Conservation (phyloP, 2,113 vertebrate genomes). For the Varanus salvator region DNA sequence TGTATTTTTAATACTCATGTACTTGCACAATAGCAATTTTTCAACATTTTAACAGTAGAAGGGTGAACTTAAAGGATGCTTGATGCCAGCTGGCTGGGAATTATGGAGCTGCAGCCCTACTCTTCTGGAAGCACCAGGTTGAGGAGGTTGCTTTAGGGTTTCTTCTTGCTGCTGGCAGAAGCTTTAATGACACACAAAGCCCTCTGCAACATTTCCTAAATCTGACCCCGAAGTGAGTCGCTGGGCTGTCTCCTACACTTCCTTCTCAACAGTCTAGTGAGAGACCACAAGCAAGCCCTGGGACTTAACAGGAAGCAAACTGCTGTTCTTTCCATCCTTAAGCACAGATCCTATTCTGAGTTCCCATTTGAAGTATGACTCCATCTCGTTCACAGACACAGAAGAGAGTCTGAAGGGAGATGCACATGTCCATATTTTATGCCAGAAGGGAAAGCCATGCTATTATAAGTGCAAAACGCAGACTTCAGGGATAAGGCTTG, state of each 20-base stretch:
- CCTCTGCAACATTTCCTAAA: not conserved
- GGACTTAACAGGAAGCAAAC: not conserved
- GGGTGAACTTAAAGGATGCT: not conserved
- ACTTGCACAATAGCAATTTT: not conserved
- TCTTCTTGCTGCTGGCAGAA: no score
- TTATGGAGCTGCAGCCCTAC: not conserved
- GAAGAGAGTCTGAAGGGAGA: not conserved
- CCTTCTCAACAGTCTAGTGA: not conserved
- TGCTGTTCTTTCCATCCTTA: not conserved
- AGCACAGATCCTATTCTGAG: not conserved
- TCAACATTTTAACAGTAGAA: not conserved
- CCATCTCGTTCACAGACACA: not conserved
- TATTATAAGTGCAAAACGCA: not conserved
- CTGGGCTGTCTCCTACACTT: not conserved
- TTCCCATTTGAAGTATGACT: not conserved
- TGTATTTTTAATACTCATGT: not conserved
- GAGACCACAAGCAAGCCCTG: not conserved
- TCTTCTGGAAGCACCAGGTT: not conserved
- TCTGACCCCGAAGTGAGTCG: not conserved
- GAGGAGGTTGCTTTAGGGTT: not conserved
- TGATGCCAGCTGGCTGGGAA: not conserved
- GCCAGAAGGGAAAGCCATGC: not conserved
- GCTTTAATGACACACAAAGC: not conserved
- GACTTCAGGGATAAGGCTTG: not conserved
- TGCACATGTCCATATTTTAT: not conserved